A percentile compares a stretch with the other conserved stretches of the same genome.
Conservation (phyloP, 1,140 invertebrate genomes). For the Bombus affinis region DNA sequence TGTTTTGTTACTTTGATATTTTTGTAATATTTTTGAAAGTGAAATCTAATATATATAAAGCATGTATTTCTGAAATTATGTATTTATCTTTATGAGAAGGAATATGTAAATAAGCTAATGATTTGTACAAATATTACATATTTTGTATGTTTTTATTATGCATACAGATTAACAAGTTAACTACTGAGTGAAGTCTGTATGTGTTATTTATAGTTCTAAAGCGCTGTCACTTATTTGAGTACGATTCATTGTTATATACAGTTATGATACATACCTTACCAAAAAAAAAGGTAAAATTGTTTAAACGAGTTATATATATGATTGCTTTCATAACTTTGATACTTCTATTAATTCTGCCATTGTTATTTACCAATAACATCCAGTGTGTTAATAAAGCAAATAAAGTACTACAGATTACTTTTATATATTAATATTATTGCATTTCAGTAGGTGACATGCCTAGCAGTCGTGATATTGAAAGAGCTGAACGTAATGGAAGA, state of each 20-base stretch:
- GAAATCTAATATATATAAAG: neutral
- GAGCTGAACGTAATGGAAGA: conserved; percentile 81
- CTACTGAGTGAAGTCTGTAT: neutral
- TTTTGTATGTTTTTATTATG: neutral
- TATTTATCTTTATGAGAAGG: neutral
- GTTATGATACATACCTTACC: neutral
- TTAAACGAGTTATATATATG: neutral
- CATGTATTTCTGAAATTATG: neutral
- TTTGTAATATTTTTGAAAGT: neutral
- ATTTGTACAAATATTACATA: neutral
- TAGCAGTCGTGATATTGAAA: conserved; percentile 80
- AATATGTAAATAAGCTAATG: neutral
- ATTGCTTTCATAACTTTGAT: neutral
- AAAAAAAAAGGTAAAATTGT: neutral
- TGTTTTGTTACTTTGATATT: neutral
- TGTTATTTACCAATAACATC: neutral
- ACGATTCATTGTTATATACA: neutral
- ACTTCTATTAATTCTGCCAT: neutral
- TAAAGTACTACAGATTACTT: neutral
- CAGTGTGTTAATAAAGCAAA: neutral
- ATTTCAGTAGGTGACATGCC: conserved; percentile 82
- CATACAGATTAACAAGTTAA: neutral
- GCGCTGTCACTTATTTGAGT: neutral
- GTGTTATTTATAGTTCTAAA: neutral
- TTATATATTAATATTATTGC: conserved; percentile 11